Base-by-base conservation (phyloP, 1,140 invertebrate species). In the Euwallacea similis region DNA sequence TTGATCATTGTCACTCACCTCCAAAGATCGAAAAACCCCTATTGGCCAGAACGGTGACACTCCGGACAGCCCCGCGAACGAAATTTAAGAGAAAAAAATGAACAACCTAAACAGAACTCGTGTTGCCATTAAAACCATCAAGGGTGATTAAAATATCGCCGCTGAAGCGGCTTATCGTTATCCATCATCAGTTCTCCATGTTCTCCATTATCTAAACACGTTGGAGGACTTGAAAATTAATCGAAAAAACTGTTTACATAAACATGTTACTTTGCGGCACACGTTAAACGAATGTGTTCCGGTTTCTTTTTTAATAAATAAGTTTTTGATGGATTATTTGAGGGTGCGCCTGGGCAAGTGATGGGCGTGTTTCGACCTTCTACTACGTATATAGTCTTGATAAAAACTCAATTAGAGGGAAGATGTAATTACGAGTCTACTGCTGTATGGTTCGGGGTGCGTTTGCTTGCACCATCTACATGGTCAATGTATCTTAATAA, bases 121-220 rank as follows among this genome's bases (percentile, higher is more conserved):
- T 56, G 16, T 56, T 9, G 10, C 54, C 63, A 64, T 71, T 71
- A 71, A 71, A 71, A 60, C 54, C 69, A 59, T 65, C 62, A 66
- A 16, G 69, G 62, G 42, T 66, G 69, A 71, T 71, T 71, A 66
- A 71, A 71, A 71, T 71, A 71, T 66, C 9, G 63, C 69, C 54
- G 42, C 16, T 16, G 46, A 60, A 60, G 42, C 61, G 54, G 54
- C 62, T 71, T 71, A 71, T 71, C 69, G 69, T 59, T 65, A 71
- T 71, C 62, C 69, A 71, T 71, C 69, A 71, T 71, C 69, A 53
- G 50, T 60, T 66, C 62, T 71, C 62, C 69, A 71, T 71, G 69
- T 71, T 71, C 69, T 71, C 69, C 69, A 71, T 71, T 71, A 71
- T 71, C 62, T 60, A 71, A 71, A 66, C 69, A 66, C 46, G 62